Percentiles rank a stretch among this genome's conserved stretches.
Evolutionary conservation across 2,797 vertebrate species (phyloP).

Genomic region (Potorous gilbertii): DNA sequence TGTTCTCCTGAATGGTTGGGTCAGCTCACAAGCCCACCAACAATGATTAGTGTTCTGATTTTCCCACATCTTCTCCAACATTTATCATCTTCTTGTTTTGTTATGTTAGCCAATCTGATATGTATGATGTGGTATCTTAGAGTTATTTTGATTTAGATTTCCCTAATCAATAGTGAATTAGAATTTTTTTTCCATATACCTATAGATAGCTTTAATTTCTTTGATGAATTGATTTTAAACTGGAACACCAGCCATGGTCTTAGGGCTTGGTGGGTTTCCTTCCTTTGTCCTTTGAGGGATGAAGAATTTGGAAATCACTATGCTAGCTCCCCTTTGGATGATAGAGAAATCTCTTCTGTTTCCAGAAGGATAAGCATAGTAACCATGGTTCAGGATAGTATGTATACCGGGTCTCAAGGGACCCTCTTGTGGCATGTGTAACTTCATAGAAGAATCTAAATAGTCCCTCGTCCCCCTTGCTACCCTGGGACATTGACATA

Average conservation of each 20-base stretch:
- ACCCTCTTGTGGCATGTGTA: not conserved
- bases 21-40: no score
- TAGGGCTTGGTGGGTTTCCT: not conserved
- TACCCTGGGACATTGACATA: not conserved
- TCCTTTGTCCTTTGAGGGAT: not conserved
- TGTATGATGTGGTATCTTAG: no score
- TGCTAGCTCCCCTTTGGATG: not conserved
- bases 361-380: not conserved
- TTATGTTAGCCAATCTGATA: no score
- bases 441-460: not conserved
- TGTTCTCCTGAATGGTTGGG: no score
- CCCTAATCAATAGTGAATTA: no score
- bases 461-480: not conserved
- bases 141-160: no score
- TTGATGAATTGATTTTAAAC: not conserved
- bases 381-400: not conserved
- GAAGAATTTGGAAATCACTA: not conserved
- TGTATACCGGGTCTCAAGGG: not conserved
- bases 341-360: not conserved
- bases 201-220: no score
- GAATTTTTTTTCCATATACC: no score
- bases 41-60: no score
- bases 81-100: no score
- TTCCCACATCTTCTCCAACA: no score
- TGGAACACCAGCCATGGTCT: not conserved